Evolutionary conservation across 2,888 invertebrate species (phyloP), one percentile per base, ranked within the genome.

Genomic region (Lacanobia wlatinum): DNA sequence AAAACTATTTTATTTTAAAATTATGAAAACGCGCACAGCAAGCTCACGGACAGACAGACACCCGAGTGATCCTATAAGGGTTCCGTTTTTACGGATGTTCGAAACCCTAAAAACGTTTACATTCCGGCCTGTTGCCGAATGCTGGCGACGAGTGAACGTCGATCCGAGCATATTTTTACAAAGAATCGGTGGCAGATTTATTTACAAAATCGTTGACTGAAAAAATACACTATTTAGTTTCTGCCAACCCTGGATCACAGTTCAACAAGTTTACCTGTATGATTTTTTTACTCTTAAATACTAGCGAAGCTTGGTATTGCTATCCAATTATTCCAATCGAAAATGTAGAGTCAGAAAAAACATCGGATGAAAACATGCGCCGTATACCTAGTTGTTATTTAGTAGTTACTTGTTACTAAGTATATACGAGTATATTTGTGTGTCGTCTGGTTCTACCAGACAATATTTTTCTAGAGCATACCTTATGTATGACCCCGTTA

Each of bases 201-300:
- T 61, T 52, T 16, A 40, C 10, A 38, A 38, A 56, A 73, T 21
- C 21, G 53, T 38, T 18, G 7, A 40, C 46, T 61, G 40, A 50
- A 23, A 62, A 48, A 48, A 18, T 16, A 4, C 8, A 2, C 7
- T 28, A 48, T 53, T 59, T 62, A n/a, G 8, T 34, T 40, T 53
- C 38, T 38, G 46, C 12, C 58, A 71, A 50, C 76, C 76, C 63
- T 63, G 48, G 46, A 60, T n/a, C 28, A 1, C 34, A 61, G 50
- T 56, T 76, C 78, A 76, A 78, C 64, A 76, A 71, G 56, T 78
- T 65, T 28, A 65, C 28, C 78, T 72, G 46, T 58, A 16, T 78
- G 55, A 40, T 56, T 61, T 60, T n/a, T 46, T 73, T 77, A 34
- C 56, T 53, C 23, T 58, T 63, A 34, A 56, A 40, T 59, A 23